These are phyloP conservation scores for Eubucco bourcierii DNA, from an alignment of 2,113 vertebrate genomes.

Conservation along the genomic window DNA sequence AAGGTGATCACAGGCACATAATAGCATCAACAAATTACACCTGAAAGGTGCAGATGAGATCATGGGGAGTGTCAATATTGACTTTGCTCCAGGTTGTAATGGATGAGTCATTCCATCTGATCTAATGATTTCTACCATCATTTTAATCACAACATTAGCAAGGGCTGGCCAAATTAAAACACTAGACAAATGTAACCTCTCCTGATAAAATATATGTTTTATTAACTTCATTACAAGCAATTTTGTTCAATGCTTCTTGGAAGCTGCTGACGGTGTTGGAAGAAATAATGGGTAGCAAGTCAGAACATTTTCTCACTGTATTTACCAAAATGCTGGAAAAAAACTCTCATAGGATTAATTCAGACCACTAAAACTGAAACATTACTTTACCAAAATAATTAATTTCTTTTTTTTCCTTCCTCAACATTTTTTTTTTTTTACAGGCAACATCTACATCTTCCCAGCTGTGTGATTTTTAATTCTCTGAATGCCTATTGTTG, in stretches of 20 bases:
- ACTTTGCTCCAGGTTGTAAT: slow-evolving; percentile 47
- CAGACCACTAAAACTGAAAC: neutral
- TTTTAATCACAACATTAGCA: slow-evolving; percentile 8
- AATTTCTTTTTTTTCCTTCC: neutral
- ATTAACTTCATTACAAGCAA: slow-evolving; percentile 16
- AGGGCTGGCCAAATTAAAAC: slow-evolving; percentile 31
- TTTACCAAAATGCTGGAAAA: neutral
- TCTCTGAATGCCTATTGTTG: neutral
- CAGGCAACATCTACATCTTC: neutral
- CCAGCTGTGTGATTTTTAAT: neutral
- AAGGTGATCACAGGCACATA: neutral
- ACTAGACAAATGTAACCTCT: slow-evolving; percentile 15
- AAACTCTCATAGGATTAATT: neutral
- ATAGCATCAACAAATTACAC: slow-evolving; percentile 31
- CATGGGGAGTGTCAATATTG: slow-evolving; percentile 56
- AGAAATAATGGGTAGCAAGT: neutral
- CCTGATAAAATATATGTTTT: slow-evolving; percentile 9
- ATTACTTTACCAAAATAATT: neutral
- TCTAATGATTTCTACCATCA: slow-evolving; percentile 42
- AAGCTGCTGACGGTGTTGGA: neutral
- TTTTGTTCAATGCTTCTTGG: slow-evolving; percentile 1
- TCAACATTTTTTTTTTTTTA: neutral
- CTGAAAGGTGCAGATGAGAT: slow-evolving; percentile 37
- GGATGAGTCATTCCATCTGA: slow-evolving; percentile 49
- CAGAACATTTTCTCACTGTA: neutral